Percentiles rank a stretch among this genome's conserved stretches.
Evolutionary conservation across 2,797 vertebrate genomes (phyloP).

Genomic region (Erithacus rubecula): DNA sequence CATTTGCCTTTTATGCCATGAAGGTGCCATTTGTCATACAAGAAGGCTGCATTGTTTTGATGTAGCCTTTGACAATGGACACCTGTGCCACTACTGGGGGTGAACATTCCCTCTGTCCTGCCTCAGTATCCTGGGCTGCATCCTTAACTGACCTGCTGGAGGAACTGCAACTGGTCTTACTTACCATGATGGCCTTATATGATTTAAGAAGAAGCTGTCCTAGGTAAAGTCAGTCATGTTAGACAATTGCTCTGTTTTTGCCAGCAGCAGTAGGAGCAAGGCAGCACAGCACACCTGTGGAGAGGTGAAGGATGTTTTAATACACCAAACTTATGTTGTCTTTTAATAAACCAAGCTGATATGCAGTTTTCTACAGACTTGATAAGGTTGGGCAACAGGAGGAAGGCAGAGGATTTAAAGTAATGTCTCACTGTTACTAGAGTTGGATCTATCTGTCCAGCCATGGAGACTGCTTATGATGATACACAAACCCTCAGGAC

Average conservation of each 20-base stretch:
- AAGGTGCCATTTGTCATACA: background rate
- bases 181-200: background rate
- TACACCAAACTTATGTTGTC: too few relatives aligned
- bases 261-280: background rate
- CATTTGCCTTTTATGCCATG: background rate
- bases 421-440: background rate
- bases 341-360: background rate
- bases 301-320: background rate
- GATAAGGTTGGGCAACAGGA: background rate
- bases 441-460: background rate
- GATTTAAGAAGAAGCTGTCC: background rate
- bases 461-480: accelerated
- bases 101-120: background rate
- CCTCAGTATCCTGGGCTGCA: background rate
- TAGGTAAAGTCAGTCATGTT: background rate
- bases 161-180: background rate
- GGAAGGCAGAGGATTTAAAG: background rate
- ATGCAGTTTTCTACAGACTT: background rate
- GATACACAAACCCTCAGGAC: background rate
- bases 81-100: background rate
- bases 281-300: background rate
- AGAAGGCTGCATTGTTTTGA: background rate
- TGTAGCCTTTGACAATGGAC: background rate
- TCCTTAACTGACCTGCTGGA: background rate
- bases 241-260: background rate